Evolutionary conservation across 2,113 vertebrate species (phyloP), one percentile per base, ranked within the genome.

Genomic region (Lepus americanus): DNA sequence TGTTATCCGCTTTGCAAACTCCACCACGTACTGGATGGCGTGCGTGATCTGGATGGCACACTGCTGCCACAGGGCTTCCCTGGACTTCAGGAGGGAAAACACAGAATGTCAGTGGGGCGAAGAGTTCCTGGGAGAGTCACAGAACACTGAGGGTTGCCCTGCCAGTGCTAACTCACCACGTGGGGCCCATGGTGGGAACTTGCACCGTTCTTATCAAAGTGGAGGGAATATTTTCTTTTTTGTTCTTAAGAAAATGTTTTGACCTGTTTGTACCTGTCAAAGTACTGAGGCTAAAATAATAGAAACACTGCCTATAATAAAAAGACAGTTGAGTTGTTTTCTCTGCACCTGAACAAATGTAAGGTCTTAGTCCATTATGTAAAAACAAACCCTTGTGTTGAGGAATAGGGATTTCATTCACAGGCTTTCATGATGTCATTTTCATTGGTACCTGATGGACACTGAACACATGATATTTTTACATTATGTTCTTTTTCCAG

Each of bases 11-110:
- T 99, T 99, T 70, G 99, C 99, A 86, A 99, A 99, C 98, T 99
- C 99, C 80, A 99, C 99, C 96, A 99, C 99, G 0, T 99, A 99
- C 97, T 99, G 99, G 98, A 99, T 99, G 72, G 99, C 99, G 9
- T 99, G 99, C 44, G 99, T 99, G 97, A 99, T 99, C 98, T 99
- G 99, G 97, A 99, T 99, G 95, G 99, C 99, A 97, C 99, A 99
- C 94, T 99, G 99, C 97, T 99, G 99, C 99, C 99, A 99, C 97
- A 99, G 98, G 63, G 99, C 99, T 97, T 99, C 99, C 98, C 99
- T 99, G 33, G 99, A 99, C 99, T 99, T 96, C 51, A 96, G 0
- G 94, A 97, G 55, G 97, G 93, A 98, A 93, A 19, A 87, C 8
- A 78, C 5, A 87, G 55, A 92, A 0, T 31, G 78, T 89, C 94